Evolutionary conservation across 30 jellyfish, hydroid and myxozoan species (phyloP).

Genomic region (Turritopsis dohrnii): DNA sequence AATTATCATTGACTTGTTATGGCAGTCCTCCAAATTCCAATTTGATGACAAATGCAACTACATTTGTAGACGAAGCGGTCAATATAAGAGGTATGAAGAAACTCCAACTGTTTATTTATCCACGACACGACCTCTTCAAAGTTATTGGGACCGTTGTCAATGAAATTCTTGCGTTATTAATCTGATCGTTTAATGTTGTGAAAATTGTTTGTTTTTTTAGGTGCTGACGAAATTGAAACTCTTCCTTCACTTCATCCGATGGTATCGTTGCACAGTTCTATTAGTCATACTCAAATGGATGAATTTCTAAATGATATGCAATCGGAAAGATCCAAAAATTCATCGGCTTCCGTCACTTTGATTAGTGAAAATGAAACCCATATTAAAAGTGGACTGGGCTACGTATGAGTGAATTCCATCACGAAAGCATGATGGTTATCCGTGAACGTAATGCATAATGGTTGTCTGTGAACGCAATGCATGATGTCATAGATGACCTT

Average conservation of each 20-base stretch:
- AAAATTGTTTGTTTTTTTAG: no score
- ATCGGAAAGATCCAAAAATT: background rate
- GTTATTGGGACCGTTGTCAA: no score
- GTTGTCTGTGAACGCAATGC: background rate
- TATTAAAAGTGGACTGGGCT: background rate
- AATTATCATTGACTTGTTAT: background rate
- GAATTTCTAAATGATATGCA: constrained; percentile 27
- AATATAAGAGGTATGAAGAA: constrained; percentile 1
- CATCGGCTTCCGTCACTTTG: background rate
- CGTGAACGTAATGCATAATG: background rate
- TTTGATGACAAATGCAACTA: background rate
- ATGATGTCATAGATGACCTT: no score
- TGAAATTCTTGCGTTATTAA: no score
- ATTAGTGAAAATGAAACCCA: background rate
- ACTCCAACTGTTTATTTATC: background rate
- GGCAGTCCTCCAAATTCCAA: background rate
- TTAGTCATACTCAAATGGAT: constrained; percentile 58
- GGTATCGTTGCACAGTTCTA: constrained; percentile 68
- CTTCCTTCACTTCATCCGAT: constrained; percentile 78
- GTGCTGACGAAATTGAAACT: constrained; percentile 60
- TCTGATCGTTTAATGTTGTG: no score
- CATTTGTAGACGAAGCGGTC: constrained; percentile 1
- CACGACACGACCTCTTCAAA: no score
- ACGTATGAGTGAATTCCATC: no score
- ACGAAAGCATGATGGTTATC: no score